phyloP scores from a whole-genome alignment of 2,797 vertebrate species.

The Xenentodon cancila region DNA sequence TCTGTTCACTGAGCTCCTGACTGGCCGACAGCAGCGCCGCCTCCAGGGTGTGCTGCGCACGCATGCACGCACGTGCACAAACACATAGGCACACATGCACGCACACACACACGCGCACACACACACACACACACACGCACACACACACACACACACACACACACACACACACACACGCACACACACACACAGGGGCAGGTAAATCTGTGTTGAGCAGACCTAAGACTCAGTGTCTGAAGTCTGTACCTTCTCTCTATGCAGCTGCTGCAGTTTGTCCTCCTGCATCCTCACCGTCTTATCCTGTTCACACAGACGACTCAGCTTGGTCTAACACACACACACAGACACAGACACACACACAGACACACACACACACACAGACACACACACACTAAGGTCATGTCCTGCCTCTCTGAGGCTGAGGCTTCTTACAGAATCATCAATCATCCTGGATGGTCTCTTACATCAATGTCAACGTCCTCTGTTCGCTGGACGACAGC shows the following conservation, averaged over 20 bases:
- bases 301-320: constrained; percentile 95
- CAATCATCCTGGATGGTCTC: constrained; percentile 47
- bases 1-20: constrained; percentile 93
- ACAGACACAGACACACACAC: no score
- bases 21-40: constrained; percentile 94
- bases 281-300: constrained; percentile 91
- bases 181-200: no score
- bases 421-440: no score
- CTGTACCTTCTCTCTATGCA: constrained; percentile 97
- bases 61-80: no score
- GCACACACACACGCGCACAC: no score
- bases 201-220: constrained; percentile 5
- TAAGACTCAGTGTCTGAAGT: background rate
- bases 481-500: constrained; percentile 83
- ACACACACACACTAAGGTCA: constrained; percentile 12
- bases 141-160: no score
- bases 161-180: background rate
- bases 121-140: background rate
- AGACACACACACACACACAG: background rate
- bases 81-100: background rate
- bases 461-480: constrained; percentile 91
- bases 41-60: constrained; percentile 92
- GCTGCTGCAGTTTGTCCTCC: constrained; percentile 95
- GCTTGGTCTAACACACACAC: constrained; percentile 82
- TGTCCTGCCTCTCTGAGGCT: background rate